These are phyloP conservation scores for Peucedramus taeniatus DNA, from an alignment of 2,113 vertebrate genomes.

Conservation along the genomic window DNA sequence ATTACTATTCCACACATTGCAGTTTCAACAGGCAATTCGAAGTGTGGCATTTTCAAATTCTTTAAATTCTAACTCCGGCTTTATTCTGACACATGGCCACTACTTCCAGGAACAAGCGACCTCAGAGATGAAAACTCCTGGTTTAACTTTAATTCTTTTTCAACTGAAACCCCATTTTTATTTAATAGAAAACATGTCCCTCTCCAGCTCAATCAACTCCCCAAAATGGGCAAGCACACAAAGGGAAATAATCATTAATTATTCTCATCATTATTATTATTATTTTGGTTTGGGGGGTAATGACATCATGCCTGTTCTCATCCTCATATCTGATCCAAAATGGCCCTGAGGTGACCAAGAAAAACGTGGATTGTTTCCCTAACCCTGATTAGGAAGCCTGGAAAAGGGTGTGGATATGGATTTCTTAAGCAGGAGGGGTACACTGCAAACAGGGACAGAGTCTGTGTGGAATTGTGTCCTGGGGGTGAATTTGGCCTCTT, in stretches of 20 bases:
- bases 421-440: background rate
- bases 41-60: background rate
- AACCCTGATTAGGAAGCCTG: constrained; percentile 11
- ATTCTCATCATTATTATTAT: background rate
- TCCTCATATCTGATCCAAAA: constrained; percentile 1
- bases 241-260: background rate
- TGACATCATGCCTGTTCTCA: background rate
- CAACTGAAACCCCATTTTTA: background rate
- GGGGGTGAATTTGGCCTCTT: background rate
- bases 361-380: constrained; percentile 33
- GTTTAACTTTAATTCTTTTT: background rate
- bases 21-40: background rate
- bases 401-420: background rate
- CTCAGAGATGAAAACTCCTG: background rate
- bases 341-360: background rate
- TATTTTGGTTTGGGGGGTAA: background rate
- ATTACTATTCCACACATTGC: too few species aligned
- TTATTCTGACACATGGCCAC: background rate
- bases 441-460: background rate
- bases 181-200: background rate
- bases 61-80: background rate
- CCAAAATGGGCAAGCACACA: background rate
- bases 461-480: background rate
- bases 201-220: background rate
- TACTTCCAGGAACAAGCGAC: background rate